These are phyloP conservation scores for Dasypolia templi DNA, from an alignment of 2,888 invertebrate species.

Conservation along the genomic window DNA sequence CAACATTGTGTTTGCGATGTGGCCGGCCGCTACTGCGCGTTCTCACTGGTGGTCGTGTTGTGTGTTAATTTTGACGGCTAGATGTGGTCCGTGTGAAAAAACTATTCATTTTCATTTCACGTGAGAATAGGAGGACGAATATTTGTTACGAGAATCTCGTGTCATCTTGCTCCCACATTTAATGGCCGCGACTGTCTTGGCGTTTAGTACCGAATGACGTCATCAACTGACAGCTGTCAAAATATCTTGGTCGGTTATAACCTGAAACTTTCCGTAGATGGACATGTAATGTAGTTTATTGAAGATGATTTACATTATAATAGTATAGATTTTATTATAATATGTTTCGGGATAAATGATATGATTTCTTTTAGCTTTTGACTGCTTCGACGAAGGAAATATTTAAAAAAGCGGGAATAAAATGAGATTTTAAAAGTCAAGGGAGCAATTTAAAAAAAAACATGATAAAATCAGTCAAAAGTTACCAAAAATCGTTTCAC, in stretches of 20 bases:
- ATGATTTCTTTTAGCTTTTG: slow-evolving; percentile 33
- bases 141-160: too few relatives aligned
- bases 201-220: not conserved
- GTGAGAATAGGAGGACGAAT: not conserved
- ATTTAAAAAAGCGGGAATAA: not conserved
- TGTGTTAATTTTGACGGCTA: not conserved
- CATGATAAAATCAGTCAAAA: slow-evolving; percentile 21
- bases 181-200: not conserved
- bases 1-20: too few relatives aligned
- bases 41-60: too few relatives aligned
- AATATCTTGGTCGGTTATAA: slow-evolving; percentile 7
- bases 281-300: slow-evolving; percentile 33
- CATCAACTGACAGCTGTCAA: not conserved
- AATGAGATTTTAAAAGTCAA: not conserved
- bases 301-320: slow-evolving; percentile 8
- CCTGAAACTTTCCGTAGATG: slow-evolving; percentile 6
- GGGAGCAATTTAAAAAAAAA: not conserved
- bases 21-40: too few relatives aligned
- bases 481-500: slow-evolving; percentile 7
- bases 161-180: not conserved
- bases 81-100: not conserved
- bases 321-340: slow-evolving; percentile 39
- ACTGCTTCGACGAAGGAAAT: not conserved
- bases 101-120: not conserved
- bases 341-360: slow-evolving; percentile 21